These are phyloP conservation scores for Sturmia bella DNA, from an alignment of 2,888 invertebrate species.

Conservation along the genomic window DNA sequence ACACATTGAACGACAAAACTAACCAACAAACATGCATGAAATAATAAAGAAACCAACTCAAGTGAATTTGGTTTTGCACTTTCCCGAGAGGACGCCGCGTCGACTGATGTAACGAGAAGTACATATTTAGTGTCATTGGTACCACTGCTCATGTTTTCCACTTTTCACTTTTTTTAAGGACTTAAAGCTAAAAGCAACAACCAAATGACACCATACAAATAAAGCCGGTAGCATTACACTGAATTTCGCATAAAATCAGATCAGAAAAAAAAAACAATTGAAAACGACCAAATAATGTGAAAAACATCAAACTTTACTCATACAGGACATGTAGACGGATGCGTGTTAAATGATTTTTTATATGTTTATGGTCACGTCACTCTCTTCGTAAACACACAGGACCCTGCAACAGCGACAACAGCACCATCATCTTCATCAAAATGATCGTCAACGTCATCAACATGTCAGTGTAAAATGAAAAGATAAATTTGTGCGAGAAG, in stretches of 20 bases:
- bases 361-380: slow-evolving; percentile 25
- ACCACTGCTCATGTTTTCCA: not conserved
- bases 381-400: slow-evolving; percentile 33
- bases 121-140: slow-evolving; percentile 25
- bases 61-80: slow-evolving; percentile 57
- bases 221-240: slow-evolving; percentile 48
- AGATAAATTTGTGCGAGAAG: slow-evolving; percentile 53
- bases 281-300: slow-evolving; percentile 47
- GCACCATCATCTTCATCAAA: slow-evolving; percentile 51
- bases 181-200: slow-evolving; percentile 55
- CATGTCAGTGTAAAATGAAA: slow-evolving; percentile 63
- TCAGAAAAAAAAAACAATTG: slow-evolving; percentile 21
- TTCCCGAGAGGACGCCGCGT: slow-evolving; percentile 23
- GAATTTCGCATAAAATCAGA: slow-evolving; percentile 45
- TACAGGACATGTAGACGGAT: slow-evolving; percentile 62
- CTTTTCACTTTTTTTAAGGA: slow-evolving; percentile 16
- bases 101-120: slow-evolving; percentile 45
- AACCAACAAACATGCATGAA: slow-evolving; percentile 31
- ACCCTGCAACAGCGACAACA: slow-evolving; percentile 24
- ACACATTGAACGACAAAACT: slow-evolving; percentile 42
- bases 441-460: slow-evolving; percentile 66
- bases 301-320: slow-evolving; percentile 50
- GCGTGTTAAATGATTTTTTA: slow-evolving; percentile 62
- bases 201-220: slow-evolving; percentile 42
- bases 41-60: slow-evolving; percentile 58